These are phyloP conservation scores for Pardosa pseudoannulata DNA, from an alignment of 2,888 invertebrate genomes.

Conservation along the genomic window DNA sequence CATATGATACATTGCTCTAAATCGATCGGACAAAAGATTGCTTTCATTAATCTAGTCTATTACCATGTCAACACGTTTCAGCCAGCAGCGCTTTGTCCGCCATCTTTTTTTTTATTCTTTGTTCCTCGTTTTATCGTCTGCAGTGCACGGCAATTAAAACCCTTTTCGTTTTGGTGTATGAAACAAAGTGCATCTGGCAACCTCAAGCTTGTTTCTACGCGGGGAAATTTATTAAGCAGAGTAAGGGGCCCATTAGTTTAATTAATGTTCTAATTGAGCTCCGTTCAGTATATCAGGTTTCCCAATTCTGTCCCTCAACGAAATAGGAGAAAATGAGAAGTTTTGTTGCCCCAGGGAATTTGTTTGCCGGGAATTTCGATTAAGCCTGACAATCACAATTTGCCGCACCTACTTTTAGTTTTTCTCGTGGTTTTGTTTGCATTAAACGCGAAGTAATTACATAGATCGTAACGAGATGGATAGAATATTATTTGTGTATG, in stretches of 20 bases:
- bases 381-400: slow-evolving; percentile 67
- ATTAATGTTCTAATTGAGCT: slow-evolving; percentile 71
- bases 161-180: slow-evolving; percentile 55
- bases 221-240: slow-evolving; percentile 67
- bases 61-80: slow-evolving; percentile 64
- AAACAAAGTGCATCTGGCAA: slow-evolving; percentile 64
- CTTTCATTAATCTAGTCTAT: slow-evolving; percentile 67
- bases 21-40: slow-evolving; percentile 62
- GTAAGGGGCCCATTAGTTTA: slow-evolving; percentile 70
- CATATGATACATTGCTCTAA: slow-evolving; percentile 62
- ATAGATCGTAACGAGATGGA: slow-evolving; percentile 45
- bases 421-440: slow-evolving; percentile 65
- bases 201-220: slow-evolving; percentile 57
- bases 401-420: slow-evolving; percentile 68
- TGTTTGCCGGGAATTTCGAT: slow-evolving; percentile 69
- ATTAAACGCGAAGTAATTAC: slow-evolving; percentile 59
- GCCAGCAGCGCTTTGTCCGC: slow-evolving; percentile 42
- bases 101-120: slow-evolving; percentile 36
- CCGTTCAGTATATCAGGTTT: slow-evolving; percentile 58
- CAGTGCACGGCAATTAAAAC: slow-evolving; percentile 62
- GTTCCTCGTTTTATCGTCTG: slow-evolving; percentile 42
- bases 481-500: slow-evolving; percentile 53
- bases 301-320: slow-evolving; percentile 43
- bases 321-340: slow-evolving; percentile 61
- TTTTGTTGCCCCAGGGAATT: slow-evolving; percentile 57